phyloP scores from a whole-genome alignment of 2,797 vertebrate genomes.

The Rhincodon typus region DNA sequence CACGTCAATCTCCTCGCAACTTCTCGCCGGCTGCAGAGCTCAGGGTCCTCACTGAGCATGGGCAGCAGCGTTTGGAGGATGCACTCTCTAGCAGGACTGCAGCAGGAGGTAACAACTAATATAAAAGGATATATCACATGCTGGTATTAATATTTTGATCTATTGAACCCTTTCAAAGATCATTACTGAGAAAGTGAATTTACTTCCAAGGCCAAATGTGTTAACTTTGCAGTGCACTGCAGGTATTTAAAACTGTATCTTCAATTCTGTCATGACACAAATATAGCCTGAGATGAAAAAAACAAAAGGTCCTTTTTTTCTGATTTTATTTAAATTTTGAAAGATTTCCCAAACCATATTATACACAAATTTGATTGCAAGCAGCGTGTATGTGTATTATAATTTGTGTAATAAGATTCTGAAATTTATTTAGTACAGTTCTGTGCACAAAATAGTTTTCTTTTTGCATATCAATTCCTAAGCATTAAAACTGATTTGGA shows the following conservation, averaged over 20 bases:
- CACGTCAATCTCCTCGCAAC: neutral
- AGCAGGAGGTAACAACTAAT: neutral
- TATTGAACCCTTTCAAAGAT: neutral
- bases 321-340: neutral
- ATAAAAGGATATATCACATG: neutral
- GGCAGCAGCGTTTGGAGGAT: neutral
- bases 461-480: neutral
- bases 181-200: neutral
- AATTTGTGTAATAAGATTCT: neutral
- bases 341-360: neutral
- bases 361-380: neutral
- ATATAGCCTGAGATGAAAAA: neutral
- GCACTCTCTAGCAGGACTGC: neutral
- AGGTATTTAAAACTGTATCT: too few species aligned
- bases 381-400: neutral
- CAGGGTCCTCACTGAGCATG: constrained; percentile 15
- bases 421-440: too few species aligned
- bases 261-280: neutral
- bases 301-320: neutral
- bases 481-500: neutral
- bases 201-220: neutral
- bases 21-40: neutral
- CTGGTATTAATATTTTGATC: neutral
- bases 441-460: neutral
- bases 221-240: neutral